Conservation (phyloP, 2,888 invertebrate species). For the Ectemnius cavifrons region DNA sequence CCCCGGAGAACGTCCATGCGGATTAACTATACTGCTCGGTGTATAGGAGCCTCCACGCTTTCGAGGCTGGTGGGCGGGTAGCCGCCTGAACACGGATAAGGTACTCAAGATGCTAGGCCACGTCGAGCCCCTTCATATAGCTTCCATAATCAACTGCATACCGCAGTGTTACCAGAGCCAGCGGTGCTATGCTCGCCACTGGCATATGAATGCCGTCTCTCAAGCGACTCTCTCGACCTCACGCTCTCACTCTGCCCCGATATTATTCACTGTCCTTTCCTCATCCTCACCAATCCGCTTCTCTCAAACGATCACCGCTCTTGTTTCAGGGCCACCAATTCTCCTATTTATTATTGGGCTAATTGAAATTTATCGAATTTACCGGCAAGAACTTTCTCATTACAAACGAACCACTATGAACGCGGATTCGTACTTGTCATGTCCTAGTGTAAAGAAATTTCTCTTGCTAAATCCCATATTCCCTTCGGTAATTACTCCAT, state of each 20-base stretch:
- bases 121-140: constrained; percentile 78
- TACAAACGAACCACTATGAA: no score
- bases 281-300: neutral
- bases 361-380: constrained; percentile 23
- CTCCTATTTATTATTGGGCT: neutral
- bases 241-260: constrained; percentile 26
- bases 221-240: constrained; percentile 39
- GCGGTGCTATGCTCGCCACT: constrained; percentile 68
- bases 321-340: neutral
- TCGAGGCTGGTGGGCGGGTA: constrained; percentile 50
- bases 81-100: constrained; percentile 66
- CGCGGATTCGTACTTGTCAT: no score
- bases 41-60: constrained; percentile 66
- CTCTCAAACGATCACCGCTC: neutral
- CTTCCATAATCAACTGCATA: constrained; percentile 78
- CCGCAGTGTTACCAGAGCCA: constrained; percentile 75
- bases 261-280: constrained; percentile 16
- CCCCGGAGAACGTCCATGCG: constrained; percentile 66
- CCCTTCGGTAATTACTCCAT: no score
- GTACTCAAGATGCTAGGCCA: constrained; percentile 77
- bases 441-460: no score
- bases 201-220: constrained; percentile 74
- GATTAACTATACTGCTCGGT: constrained; percentile 67
- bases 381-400: no score
- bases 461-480: no score